Base-by-base conservation (phyloP, 2,888 invertebrate genomes). In the Sarcophaga variegata region DNA sequence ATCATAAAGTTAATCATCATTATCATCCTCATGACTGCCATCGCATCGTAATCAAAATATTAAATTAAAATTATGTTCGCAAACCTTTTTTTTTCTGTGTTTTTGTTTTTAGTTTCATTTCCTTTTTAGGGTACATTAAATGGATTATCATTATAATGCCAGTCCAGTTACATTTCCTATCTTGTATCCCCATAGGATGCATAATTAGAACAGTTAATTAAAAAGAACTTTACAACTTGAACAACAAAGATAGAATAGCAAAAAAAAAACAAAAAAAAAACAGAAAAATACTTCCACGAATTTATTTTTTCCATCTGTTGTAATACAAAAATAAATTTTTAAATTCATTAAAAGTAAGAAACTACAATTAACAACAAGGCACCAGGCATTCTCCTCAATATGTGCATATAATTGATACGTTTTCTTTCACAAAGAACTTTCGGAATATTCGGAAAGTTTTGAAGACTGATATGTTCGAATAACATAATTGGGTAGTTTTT, bases 121-220 rank as follows among this genome's bases (percentile, higher is more conserved):
- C 60, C 45, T 45, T 72, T 54, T 66, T 80, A 66, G 64, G 69
- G 66, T 60, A 74, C 59, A 45, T 67, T 74, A 81, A 81, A 74
- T 66, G 66, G 72, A 54, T 80, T 80, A 80, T 80, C 80, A 72
- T 72, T 81, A 62, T 47, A 66, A 59, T 79, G 22, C 62, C 37
- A 74, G 59, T 81, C 74, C 49, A 62, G 59, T 37, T 22, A 67
- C 74, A 81, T 81, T 81, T 74, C 66, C 74, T 59, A 60, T 60
- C 20, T 47, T 69, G n/a, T 59, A 74, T 81, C 72, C 74, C 81
- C 74, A 81, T n/a, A 74, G 81, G 81, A 74, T 74, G 67, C 67
- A 81, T 81, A 81, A 81, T 81, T 81, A 81, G 81, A 49, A 60
- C 20, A 81, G 74, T 81, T 81, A 81, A 81, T 81, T 81, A 75